Base-by-base conservation (phyloP, 1,140 invertebrate genomes). In the Drosophila persimilis region DNA sequence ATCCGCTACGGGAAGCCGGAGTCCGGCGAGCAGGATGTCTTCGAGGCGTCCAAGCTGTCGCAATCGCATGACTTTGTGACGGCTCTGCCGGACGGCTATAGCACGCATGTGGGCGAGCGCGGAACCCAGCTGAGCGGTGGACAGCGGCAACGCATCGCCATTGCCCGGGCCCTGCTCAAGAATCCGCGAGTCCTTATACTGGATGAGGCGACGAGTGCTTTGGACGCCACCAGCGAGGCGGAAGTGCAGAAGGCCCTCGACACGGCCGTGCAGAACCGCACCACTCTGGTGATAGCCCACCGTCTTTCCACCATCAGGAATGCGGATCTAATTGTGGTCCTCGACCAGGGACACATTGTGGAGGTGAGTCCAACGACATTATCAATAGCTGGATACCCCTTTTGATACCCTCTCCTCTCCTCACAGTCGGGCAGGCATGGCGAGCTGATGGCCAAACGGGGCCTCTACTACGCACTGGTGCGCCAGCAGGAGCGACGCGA, bases 51-150 rank as follows among this genome's bases (percentile, higher is more conserved):
- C 0, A 94, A 94, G 88, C 91, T 96, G 44, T 97, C 98, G 9
- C 98, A 99, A 92, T 98, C 98, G 3, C 94, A 98, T 91, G 94
- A 95, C 26, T 99, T 99, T 92, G 97, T 99, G 45, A 92, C 61
- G 0, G 91, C 91, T n/a, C 97, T 99, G 92, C 97, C 97, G 0
- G 90, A 95, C 4, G 96, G 96, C 0, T 99, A 99, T 91, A 92
- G 95, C 48, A 99, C 98, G 0, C 90, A 97, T 58, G 95, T 99
- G 1, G 98, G 98, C 0, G 97, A 99, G 92, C 92, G 97, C 57
- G 97, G 97, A 1, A 94, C 95, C n/a, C 95, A 97, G 43, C 92
- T 99, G 22, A 97, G 96, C 59, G 97, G 97, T 3, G 97, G 97
- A 1, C 97, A 98, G 91, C 97, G 97, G 76, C 97, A 98, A 90